Percentiles rank a stretch among this genome's conserved stretches.
Conservation (phyloP, 2,888 invertebrate species). For the Chrysolina oricalcia region DNA sequence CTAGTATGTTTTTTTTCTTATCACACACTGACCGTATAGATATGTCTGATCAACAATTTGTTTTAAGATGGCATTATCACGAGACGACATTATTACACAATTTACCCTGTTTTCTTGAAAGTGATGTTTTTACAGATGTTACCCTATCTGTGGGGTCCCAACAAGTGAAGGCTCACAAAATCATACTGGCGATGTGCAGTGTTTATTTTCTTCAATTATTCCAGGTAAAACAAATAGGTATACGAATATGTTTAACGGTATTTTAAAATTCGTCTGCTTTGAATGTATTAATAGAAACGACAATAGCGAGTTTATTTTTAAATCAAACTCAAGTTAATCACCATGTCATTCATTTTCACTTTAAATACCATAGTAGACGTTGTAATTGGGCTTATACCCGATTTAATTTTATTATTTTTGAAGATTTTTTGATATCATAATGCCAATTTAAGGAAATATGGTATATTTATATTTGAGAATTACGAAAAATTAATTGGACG, state of each 20-base stretch:
- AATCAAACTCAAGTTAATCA: constrained; percentile 57
- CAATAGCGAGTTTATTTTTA: constrained; percentile 14
- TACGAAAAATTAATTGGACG: too few relatives aligned
- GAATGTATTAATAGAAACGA: constrained; percentile 26
- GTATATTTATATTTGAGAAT: too few relatives aligned
- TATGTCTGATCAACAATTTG: constrained; percentile 65
- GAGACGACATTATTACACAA: constrained; percentile 79
- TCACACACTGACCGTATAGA: constrained; percentile 56
- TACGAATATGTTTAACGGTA: not conserved
- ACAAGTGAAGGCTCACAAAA: constrained; percentile 88
- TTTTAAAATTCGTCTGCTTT: constrained; percentile 9
- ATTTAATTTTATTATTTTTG: too few relatives aligned
- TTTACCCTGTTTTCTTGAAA: constrained; percentile 84
- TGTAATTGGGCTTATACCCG: too few relatives aligned
- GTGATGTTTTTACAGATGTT: constrained; percentile 89
- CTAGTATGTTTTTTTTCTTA: constrained; percentile 43
- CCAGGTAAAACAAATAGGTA: constrained; percentile 76
- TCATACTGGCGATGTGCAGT: constrained; percentile 92
- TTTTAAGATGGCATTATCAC: constrained; percentile 70
- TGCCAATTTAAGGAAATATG: too few relatives aligned
- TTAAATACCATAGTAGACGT: constrained; percentile 1
- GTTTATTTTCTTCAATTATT: constrained; percentile 92
- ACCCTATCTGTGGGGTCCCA: constrained; percentile 90
- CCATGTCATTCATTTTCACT: constrained; percentile 25
- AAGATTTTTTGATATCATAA: too few relatives aligned